Base-by-base conservation (phyloP, 1,140 invertebrate species). In the Temnothorax longispinosus region DNA sequence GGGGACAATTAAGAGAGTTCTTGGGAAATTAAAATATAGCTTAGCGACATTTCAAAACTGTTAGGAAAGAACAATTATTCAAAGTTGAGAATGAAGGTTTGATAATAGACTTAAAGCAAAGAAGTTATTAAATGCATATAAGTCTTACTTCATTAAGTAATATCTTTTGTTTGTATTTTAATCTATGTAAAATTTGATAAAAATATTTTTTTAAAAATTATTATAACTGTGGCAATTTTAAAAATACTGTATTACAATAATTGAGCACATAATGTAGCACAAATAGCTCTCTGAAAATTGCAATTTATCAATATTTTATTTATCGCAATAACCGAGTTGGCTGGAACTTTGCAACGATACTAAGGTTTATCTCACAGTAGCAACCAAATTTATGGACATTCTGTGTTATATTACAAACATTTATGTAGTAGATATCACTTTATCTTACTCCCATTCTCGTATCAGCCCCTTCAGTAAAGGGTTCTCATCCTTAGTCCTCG, bases 361-460 rank as follows among this genome's bases (percentile, higher is more conserved):
- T 69, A 67, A 69, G 47, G 21, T 13, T 60, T 32, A 11, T 13
- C 21, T 76, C 15, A 2, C 7, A 8, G 52, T n/a, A 15, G 54
- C 7, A 78, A 78, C n/a, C 18, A n/a, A 67, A 81, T 81, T 81
- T 81, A 88, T 80, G 65, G 65, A 71, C 69, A 69, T 21, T 35
- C 18, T 41, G 76, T 76, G 64, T 71, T 71, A 64, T 64, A 71
- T 87, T 69, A 87, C 76, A 50, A 32, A 60, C 69, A 41, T 54
- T 85, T 85, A 75, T 75, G 35, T 27, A 27, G 11, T 47, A 47
- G 11, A 1, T 62, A 65, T 52, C 50, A 27, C 41, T 56, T 69
- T 44, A 75, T 52, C 21, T 75, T 54, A 41, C 38, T 52, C 78
- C 18, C 52, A 44, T 69, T 41, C 74, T 76, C 35, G 47, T 47